These are phyloP conservation scores for Protaetia brevitarsis DNA, from an alignment of 1,140 invertebrate genomes.

Conservation along the genomic window DNA sequence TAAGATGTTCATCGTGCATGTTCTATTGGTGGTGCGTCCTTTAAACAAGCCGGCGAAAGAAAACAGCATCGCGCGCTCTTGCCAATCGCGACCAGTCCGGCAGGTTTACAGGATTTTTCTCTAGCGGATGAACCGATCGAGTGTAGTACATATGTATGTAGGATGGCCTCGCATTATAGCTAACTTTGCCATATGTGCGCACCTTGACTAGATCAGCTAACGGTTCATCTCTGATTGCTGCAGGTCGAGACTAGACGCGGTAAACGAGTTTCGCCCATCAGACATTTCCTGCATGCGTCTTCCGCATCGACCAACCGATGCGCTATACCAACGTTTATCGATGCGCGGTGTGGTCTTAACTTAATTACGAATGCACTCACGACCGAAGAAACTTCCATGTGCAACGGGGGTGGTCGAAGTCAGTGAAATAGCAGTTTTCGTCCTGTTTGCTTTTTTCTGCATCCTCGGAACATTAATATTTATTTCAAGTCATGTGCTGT, in stretches of 20 bases:
- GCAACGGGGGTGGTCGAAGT: not conserved
- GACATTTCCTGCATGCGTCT: slow-evolving; percentile 4
- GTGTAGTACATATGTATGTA: not conserved
- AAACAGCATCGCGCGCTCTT: slow-evolving; percentile 16
- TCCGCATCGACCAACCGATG: slow-evolving; percentile 1
- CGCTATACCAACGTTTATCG: not conserved
- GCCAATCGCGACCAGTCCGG: not conserved
- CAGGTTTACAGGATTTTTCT: slow-evolving; percentile 18
- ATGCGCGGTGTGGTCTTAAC: slow-evolving; percentile 2
- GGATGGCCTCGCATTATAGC: slow-evolving; percentile 5
- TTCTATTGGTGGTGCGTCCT: not conserved
- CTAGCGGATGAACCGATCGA: not conserved
- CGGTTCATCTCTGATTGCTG: slow-evolving; percentile 7
- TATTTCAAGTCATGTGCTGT: no score
- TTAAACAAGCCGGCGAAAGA: not conserved
- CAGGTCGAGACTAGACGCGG: slow-evolving; percentile 3
- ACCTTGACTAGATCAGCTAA: slow-evolving; percentile 10
- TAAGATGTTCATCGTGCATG: not conserved
- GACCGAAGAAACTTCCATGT: not conserved
- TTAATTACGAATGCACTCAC: not conserved
- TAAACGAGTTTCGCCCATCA: not conserved
- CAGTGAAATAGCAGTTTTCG: no score
- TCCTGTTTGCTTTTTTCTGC: no score
- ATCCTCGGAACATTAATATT: no score
- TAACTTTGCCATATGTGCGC: slow-evolving; percentile 11